These are phyloP conservation scores for Myotis daubentonii DNA, from an alignment of 2,797 vertebrate species.

Conservation along the genomic window DNA sequence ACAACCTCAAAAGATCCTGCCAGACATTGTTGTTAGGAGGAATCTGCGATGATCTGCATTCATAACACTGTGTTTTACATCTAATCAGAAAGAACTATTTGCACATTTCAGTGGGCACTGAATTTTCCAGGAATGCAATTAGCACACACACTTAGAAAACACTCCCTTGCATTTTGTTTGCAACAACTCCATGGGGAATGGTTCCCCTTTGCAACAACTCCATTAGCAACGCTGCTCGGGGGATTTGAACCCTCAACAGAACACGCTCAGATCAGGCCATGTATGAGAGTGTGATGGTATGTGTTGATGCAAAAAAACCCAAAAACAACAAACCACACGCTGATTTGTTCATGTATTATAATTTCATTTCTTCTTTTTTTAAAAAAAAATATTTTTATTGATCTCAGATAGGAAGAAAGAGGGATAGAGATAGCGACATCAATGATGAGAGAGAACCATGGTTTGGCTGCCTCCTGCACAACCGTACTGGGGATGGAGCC, in stretches of 20 bases:
- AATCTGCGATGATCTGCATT: neutral
- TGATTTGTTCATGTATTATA: neutral
- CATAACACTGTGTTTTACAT: neutral
- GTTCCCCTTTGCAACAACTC: constrained; percentile 33
- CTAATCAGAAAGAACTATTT: constrained; percentile 9
- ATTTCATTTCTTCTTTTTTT: constrained; percentile 15
- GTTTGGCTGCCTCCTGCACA: too few relatives aligned
- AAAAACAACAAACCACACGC: too few relatives aligned
- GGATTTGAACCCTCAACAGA: neutral
- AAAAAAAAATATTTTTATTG: too few relatives aligned
- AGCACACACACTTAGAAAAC: constrained; percentile 37
- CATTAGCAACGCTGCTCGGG: neutral
- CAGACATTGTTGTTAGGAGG: neutral
- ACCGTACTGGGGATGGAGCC: too few relatives aligned
- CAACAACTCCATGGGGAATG: neutral
- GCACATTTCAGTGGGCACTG: neutral
- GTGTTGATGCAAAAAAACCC: neutral
- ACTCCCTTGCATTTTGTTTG: neutral
- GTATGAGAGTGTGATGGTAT: neutral
- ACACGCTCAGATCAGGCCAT: neutral
- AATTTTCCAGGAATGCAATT: constrained; percentile 28
- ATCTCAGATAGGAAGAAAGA: too few relatives aligned
- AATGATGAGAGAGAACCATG: too few relatives aligned
- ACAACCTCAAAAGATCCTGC: neutral
- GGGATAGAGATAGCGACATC: too few relatives aligned